These are phyloP conservation scores for Laspeyria flexula DNA, from an alignment of 2,888 invertebrate genomes.

Conservation along the genomic window DNA sequence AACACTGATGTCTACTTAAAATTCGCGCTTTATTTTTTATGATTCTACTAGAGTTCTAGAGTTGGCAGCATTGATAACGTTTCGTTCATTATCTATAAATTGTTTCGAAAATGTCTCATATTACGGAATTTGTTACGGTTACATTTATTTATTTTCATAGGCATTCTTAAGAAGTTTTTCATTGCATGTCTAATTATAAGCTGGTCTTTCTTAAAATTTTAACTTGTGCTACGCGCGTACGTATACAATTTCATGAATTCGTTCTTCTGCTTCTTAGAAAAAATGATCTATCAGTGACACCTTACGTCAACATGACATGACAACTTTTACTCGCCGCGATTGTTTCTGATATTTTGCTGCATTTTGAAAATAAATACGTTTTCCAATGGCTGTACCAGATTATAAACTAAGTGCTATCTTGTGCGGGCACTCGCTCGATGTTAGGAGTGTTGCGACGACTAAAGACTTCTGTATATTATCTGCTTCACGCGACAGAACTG, in stretches of 20 bases:
- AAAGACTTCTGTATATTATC: conserved; percentile 92
- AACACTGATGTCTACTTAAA: conserved; percentile 10
- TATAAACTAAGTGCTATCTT: conserved; percentile 93
- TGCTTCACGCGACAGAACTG: conserved; percentile 95
- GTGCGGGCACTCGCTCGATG: conserved; percentile 93
- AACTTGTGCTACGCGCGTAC: too few relatives aligned
- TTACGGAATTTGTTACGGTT: too few relatives aligned
- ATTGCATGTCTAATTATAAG: too few relatives aligned
- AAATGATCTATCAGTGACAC: conserved; percentile 27
- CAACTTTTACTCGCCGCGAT: conserved; percentile 65
- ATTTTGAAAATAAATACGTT: conserved; percentile 45
- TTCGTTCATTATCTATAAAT: conserved; percentile 4
- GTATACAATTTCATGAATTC: too few relatives aligned
- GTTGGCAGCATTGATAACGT: conserved; percentile 13
- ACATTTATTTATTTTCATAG: too few relatives aligned
- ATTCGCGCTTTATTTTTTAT: conserved; percentile 14
- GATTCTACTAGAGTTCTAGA: background rate
- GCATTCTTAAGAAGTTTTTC: too few relatives aligned
- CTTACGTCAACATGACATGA: conserved; percentile 63
- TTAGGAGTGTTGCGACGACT: conserved; percentile 90
- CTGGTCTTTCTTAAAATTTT: too few relatives aligned
- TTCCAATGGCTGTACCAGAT: conserved; percentile 79
- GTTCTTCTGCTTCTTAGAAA: background rate
- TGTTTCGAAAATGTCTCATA: too few relatives aligned
- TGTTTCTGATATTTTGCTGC: conserved; percentile 49